phyloP scores from a whole-genome alignment of 2,888 invertebrate species.

The Drosophila nr. medialis region DNA sequence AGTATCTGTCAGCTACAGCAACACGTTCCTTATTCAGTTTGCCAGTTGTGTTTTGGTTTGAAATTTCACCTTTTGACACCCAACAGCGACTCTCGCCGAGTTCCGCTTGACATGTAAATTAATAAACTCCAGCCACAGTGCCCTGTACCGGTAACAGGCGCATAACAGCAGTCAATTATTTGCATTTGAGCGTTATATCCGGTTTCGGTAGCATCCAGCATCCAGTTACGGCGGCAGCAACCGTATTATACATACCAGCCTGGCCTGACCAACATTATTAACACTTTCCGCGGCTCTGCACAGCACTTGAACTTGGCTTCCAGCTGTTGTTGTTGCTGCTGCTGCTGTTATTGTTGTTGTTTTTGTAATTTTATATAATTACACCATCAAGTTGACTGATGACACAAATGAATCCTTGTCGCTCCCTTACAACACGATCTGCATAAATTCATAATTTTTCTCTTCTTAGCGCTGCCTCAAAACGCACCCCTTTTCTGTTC shows the following conservation, averaged over 20 bases:
- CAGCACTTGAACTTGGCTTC: conserved; percentile 69
- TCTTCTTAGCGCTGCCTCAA: conserved; percentile 30
- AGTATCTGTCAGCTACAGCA: conserved; percentile 24
- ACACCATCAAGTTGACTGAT: conserved; percentile 85
- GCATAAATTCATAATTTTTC: conserved; percentile 82
- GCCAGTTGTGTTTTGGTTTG: conserved; percentile 62
- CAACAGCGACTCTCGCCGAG: conserved; percentile 15
- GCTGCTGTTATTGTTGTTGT: conserved; percentile 47
- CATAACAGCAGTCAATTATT: conserved; percentile 74
- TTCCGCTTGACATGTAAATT: conserved; percentile 75
- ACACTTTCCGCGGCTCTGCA: conserved; percentile 65
- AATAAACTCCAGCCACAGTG: conserved; percentile 65
- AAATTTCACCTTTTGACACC: conserved; percentile 74
- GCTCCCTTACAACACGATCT: conserved; percentile 74
- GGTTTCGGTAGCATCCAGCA: conserved; percentile 64
- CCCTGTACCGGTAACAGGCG: conserved; percentile 57
- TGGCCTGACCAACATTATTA: conserved; percentile 63
- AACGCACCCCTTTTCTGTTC: conserved; percentile 26
- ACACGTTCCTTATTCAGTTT: conserved; percentile 8
- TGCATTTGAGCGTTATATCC: conserved; percentile 59
- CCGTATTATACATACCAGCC: conserved; percentile 26
- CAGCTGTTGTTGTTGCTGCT: conserved; percentile 28
- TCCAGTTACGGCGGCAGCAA: conserved; percentile 59
- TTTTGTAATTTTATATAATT: conserved; percentile 81
- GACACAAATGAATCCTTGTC: conserved; percentile 84